Evolutionary conservation across 37 sponge, comb jelly and placozoan genomes (phyloP).

Genomic region (Lycopodina hypogea): DNA sequence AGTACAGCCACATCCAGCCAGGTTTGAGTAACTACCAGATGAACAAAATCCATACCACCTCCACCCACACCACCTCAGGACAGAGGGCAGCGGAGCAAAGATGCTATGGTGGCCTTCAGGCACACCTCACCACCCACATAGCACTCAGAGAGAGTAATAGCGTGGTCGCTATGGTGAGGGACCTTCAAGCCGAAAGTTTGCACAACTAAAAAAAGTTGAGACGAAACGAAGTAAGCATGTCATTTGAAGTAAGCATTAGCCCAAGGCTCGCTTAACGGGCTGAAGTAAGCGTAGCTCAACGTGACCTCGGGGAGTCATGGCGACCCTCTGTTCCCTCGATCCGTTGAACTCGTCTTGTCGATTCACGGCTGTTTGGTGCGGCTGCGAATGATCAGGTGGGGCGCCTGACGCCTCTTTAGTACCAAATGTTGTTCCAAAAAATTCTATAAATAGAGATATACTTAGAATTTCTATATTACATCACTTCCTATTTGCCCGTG

Average conservation of each 20-base stretch:
- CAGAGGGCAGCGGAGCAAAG: neutral
- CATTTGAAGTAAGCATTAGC: slow-evolving; percentile 16
- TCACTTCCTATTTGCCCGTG: no score
- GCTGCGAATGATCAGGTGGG: slow-evolving; percentile 10
- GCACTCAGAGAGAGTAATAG: slow-evolving; percentile 60
- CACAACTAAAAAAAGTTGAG: slow-evolving; percentile 3
- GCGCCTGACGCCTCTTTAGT: no score
- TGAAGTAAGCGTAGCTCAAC: slow-evolving; percentile 31
- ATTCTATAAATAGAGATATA: no score
- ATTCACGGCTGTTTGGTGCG: slow-evolving; percentile 22
- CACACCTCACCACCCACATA: slow-evolving; percentile 47
- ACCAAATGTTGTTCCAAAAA: no score
- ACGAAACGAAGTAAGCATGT: no score
- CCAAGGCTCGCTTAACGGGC: neutral
- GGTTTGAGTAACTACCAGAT: no score
- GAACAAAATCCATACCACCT: slow-evolving; percentile 14
- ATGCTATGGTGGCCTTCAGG: slow-evolving; percentile 44
- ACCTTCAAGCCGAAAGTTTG: slow-evolving; percentile 27
- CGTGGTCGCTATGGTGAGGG: slow-evolving; percentile 60
- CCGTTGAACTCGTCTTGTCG: neutral
- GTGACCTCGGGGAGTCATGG: neutral
- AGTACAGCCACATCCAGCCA: no score
- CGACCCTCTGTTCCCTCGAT: neutral
- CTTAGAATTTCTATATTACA: no score
- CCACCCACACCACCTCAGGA: neutral